Evolutionary conservation across 2,113 vertebrate species (phyloP).

Genomic region (Psophia crepitans): DNA sequence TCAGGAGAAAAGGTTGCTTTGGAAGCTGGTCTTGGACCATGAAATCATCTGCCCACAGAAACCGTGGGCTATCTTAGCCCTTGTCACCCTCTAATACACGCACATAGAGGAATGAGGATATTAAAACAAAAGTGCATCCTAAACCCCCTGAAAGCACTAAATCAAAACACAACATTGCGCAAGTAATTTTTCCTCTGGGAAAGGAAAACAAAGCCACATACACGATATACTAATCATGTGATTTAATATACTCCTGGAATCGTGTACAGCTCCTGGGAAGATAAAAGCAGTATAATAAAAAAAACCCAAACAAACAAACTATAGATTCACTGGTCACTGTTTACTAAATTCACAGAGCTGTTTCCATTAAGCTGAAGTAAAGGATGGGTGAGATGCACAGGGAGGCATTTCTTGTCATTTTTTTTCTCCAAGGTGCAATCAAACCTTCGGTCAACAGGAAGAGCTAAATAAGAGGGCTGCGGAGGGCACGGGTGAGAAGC

Average conservation of each 20-base stretch:
- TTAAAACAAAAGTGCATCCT: background rate
- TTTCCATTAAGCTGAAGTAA: background rate
- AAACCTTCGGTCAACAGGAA: background rate
- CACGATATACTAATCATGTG: background rate
- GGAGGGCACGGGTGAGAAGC: background rate
- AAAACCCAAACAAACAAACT: background rate
- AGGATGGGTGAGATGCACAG: background rate
- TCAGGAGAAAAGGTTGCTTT: background rate
- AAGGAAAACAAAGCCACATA: background rate
- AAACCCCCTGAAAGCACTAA: background rate
- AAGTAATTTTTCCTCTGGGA: background rate
- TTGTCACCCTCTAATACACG: background rate
- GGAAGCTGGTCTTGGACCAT: background rate
- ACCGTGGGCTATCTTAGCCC: background rate
- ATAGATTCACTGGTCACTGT: background rate
- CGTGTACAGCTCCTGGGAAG: background rate
- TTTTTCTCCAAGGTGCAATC: background rate
- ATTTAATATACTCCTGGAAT: background rate
- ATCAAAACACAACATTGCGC: background rate
- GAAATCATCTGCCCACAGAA: background rate
- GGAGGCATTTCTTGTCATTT: background rate
- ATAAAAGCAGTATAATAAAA: background rate
- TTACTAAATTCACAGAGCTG: background rate
- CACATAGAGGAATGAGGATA: background rate
- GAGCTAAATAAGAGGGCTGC: background rate